phyloP scores from a whole-genome alignment of 2,113 vertebrate genomes.

The Dasyurus viverrinus region DNA sequence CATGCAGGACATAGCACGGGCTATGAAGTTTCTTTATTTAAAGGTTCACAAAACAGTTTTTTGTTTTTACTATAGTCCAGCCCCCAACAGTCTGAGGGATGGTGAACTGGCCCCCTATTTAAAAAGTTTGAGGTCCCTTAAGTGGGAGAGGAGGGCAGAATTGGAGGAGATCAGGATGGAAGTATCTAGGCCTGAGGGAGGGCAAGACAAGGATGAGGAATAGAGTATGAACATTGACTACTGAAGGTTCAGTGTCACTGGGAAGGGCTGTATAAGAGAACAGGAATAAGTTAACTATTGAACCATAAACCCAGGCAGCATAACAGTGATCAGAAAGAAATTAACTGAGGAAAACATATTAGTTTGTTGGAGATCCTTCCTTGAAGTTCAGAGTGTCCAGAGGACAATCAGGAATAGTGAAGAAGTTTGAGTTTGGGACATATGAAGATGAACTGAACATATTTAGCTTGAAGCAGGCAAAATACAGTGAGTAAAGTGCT shows the following conservation, averaged over 20 bases:
- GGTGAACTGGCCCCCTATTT: too few relatives aligned
- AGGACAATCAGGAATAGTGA: background rate
- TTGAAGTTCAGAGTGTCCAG: background rate
- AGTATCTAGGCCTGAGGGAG: background rate
- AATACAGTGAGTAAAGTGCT: background rate
- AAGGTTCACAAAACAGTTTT: too few relatives aligned
- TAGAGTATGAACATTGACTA: background rate
- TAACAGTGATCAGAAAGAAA: background rate
- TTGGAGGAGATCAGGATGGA: background rate
- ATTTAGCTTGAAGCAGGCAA: background rate
- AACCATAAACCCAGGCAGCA: background rate
- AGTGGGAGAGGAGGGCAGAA: background rate
- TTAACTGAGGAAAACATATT: background rate
- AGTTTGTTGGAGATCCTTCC: background rate
- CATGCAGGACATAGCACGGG: too few relatives aligned
- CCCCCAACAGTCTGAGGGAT: too few relatives aligned
- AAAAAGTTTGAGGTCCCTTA: too few relatives aligned
- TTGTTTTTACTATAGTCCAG: too few relatives aligned
- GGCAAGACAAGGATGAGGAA: background rate
- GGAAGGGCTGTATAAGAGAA: background rate
- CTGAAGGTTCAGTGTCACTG: background rate
- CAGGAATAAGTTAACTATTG: background rate
- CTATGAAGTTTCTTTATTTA: too few relatives aligned
- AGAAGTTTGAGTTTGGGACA: background rate
- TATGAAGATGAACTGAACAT: background rate